Evolutionary conservation across 2,888 invertebrate species (phyloP).

Genomic region (Podotricha telesiphe): DNA sequence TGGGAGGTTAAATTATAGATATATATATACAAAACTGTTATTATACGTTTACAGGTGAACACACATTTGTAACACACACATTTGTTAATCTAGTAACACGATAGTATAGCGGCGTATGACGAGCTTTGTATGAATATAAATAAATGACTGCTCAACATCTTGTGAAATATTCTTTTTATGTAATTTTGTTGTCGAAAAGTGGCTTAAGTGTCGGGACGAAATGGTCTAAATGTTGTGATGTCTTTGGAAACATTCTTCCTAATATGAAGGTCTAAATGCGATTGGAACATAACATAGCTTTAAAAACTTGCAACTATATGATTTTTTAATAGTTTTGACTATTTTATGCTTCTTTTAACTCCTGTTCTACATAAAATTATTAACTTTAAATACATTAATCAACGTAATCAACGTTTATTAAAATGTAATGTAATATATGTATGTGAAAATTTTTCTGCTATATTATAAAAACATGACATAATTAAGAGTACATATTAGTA

Average conservation of each 20-base stretch:
- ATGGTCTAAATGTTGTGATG: constrained; percentile 17
- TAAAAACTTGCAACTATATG: neutral
- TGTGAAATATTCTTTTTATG: neutral
- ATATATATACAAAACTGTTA: constrained; percentile 39
- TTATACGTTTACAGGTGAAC: constrained; percentile 36
- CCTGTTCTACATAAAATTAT: neutral
- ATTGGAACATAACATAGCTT: neutral
- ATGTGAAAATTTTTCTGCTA: neutral
- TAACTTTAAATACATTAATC: neutral
- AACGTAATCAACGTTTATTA: neutral
- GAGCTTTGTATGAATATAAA: constrained; percentile 55
- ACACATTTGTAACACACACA: constrained; percentile 55
- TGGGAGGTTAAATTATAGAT: constrained; percentile 42
- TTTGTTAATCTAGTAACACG: constrained; percentile 71
- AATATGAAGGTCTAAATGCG: neutral
- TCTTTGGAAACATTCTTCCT: constrained; percentile 19
- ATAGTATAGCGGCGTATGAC: constrained; percentile 78
- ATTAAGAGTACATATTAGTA: constrained; percentile 2
- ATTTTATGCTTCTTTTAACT: constrained; percentile 6
- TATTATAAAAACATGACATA: constrained; percentile 11
- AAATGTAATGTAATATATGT: constrained; percentile 9
- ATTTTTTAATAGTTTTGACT: constrained; percentile 3
- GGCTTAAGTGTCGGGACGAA: neutral
- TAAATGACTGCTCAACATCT: constrained; percentile 18
- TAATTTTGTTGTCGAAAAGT: constrained; percentile 6